Evolutionary conservation across 2,888 invertebrate genomes (phyloP), one percentile per base, ranked within the genome.

Genomic region (Catocala sponsa): DNA sequence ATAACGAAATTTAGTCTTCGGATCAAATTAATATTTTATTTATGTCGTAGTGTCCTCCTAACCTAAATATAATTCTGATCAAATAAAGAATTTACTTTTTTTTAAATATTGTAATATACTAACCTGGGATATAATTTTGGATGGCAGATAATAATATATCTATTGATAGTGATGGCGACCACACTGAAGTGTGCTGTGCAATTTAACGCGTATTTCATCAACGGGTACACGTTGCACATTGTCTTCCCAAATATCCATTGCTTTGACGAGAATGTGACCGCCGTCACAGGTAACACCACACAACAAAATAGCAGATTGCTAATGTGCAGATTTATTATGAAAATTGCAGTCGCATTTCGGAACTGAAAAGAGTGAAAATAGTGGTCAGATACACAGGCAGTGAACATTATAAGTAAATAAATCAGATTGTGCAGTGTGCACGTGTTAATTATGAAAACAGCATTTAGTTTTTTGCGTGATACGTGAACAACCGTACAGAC

Each of bases 111-210:
- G 51, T 55, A 32, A 6, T 50, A 0, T 12, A 89, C 95, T 95
- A 94, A 97, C 97, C 95, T 96, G 38, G 97, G 96, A 87, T 97
- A 97, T 9, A 96, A 89, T 53, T 95, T 93, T 0, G 97, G 97
- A 87, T 97, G 97, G 41, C 97, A 96, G 66, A 98, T 97, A 95
- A 98, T 97, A 66, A 98, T 95, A 84, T 97, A 98, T 88, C 98
- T 95, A 90, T 98, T 98, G 84, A 98, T 95, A 38, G 97, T 97
- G 81, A 98, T 98, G 59, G 97, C 96, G 44, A 97, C 92, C 6
- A 98, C 96, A n/a, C 97, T 97, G 86, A 97, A 97, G 25, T 98
- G 94, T 0, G 97, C 97, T 0, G 97, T 96, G 1, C 97, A 97
- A 41, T 97, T 95, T 5, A 97, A 92, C 2, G 95, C 95, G 79